A percentile compares a stretch with the other conserved stretches of the same genome.
Evolutionary conservation across 2,113 vertebrate species (phyloP).

Genomic region (Chloebia gouldiae): DNA sequence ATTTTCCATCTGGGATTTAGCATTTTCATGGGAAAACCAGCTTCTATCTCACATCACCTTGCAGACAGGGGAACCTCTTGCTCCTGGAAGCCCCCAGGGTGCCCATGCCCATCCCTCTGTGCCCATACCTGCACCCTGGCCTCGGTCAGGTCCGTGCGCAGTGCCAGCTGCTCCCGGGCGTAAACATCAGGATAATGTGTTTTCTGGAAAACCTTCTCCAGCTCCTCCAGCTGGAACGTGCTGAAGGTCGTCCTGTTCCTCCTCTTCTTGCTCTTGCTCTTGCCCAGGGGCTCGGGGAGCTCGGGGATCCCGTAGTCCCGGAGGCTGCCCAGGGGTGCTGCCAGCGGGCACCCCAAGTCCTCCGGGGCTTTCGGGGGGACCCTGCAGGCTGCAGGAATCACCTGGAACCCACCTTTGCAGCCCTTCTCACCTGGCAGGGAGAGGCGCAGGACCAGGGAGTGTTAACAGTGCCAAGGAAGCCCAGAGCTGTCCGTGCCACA

Average conservation of each 20-base stretch:
- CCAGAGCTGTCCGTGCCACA: rapidly evolving
- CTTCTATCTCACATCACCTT: background rate
- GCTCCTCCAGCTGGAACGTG: conserved; percentile 92
- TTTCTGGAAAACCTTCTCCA: conserved; percentile 95
- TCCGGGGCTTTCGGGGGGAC: conserved; percentile 66
- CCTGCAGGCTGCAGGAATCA: conserved; percentile 73
- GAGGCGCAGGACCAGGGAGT: background rate
- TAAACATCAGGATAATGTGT: conserved; percentile 93
- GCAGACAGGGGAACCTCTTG: rapidly evolving
- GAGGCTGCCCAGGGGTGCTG: conserved; percentile 41
- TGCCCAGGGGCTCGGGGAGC: conserved; percentile 78
- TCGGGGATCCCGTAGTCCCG: conserved; percentile 72
- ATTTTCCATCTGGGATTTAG: background rate
- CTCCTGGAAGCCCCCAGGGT: background rate
- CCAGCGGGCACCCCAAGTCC: conserved; percentile 58
- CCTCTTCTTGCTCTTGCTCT: conserved; percentile 88
- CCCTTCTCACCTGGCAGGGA: conserved; percentile 78
- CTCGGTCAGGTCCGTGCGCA: conserved; percentile 88
- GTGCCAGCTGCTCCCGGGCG: conserved; percentile 89
- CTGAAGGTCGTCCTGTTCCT: conserved; percentile 94
- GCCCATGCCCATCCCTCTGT: rapidly evolving
- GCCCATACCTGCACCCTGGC: conserved; percentile 88
- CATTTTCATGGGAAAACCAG: background rate
- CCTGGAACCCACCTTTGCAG: conserved; percentile 77
- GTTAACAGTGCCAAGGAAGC: background rate